Percentiles rank a stretch among this genome's conserved stretches.
phyloP scores from a whole-genome alignment of 2,113 vertebrate species.

The Petrocephalus microphthalmus region DNA sequence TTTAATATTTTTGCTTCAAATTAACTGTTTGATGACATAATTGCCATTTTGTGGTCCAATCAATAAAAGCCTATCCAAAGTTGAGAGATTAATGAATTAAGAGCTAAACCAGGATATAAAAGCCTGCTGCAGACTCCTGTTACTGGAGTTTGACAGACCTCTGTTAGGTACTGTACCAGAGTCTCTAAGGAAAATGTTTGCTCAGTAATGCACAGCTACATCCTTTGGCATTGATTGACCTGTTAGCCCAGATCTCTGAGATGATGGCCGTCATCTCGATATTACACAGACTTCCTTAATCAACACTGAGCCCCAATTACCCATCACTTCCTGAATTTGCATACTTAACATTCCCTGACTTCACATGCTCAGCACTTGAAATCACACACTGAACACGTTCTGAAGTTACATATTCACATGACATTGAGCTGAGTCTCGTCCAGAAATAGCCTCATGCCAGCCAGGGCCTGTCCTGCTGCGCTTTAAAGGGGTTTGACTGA shows the following conservation, averaged over 20 bases:
- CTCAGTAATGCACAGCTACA: not conserved
- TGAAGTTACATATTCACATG: not conserved
- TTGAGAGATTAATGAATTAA: not conserved
- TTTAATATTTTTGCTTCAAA: not conserved
- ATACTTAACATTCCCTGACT: not conserved
- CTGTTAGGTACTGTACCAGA: not conserved
- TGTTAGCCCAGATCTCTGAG: not conserved
- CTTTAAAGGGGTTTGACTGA: not conserved
- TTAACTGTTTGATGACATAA: not conserved
- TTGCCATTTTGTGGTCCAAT: not conserved
- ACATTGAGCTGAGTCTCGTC: not conserved
- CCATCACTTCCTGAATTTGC: not conserved
- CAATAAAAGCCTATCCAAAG: not conserved
- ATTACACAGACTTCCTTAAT: not conserved
- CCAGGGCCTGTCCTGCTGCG: not conserved
- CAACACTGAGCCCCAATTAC: not conserved
- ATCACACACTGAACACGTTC: not conserved
- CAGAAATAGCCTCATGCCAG: not conserved
- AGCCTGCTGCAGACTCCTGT: not conserved
- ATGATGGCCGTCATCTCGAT: not conserved
- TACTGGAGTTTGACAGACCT: not conserved
- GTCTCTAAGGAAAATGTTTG: not conserved
- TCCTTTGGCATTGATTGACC: not conserved
- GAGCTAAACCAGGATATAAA: not conserved
- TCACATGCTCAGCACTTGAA: not conserved